phyloP scores from a whole-genome alignment of 2,797 vertebrate genomes.

The Urocyon cinereoargenteus region DNA sequence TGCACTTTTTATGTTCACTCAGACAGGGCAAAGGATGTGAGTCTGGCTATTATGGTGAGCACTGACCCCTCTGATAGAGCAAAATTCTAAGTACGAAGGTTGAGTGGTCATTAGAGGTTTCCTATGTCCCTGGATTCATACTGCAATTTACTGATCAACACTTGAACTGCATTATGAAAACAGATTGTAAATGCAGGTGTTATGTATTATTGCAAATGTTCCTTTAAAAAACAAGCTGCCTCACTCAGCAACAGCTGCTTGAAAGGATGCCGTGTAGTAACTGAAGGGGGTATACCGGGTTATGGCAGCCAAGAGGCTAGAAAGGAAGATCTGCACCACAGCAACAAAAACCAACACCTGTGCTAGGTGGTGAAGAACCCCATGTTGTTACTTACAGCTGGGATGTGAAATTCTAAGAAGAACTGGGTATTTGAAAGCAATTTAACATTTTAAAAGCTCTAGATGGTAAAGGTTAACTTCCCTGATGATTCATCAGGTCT shows the following conservation, averaged over 20 bases:
- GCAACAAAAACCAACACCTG: background rate
- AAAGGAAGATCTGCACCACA: background rate
- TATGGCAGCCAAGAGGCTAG: background rate
- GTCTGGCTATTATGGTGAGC: background rate
- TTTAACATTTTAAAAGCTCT: constrained; percentile 42
- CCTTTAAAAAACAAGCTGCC: constrained; percentile 5
- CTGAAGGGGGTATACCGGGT: background rate
- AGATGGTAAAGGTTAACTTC: constrained; percentile 34
- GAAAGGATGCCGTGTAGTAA: background rate
- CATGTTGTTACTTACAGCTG: fast-evolving
- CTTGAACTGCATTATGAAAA: background rate
- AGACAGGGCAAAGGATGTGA: background rate
- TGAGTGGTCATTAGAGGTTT: background rate
- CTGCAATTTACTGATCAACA: background rate
- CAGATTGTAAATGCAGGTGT: background rate
- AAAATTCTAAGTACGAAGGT: background rate
- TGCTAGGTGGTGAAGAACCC: background rate
- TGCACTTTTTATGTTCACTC: background rate
- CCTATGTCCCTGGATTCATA: background rate
- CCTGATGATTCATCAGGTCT: constrained; percentile 24
- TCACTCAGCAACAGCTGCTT: background rate
- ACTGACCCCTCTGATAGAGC: background rate
- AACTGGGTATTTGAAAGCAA: background rate
- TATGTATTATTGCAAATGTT: background rate
- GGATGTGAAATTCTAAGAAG: background rate